Evolutionary conservation across 2,113 vertebrate species (phyloP).

Genomic region (Brachyhypopomus gauderio): DNA sequence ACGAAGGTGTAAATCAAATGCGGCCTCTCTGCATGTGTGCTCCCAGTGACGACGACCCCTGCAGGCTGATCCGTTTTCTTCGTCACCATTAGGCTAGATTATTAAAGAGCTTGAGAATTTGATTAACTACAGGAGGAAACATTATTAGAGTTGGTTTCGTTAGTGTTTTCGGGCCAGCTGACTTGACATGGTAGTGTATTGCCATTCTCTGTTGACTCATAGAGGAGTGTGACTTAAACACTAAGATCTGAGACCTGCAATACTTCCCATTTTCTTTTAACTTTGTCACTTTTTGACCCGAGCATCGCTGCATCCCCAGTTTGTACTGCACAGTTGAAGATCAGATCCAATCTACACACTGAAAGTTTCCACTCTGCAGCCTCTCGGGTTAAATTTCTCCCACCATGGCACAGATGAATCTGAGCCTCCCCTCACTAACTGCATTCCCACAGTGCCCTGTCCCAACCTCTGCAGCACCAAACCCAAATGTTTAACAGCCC

Average conservation of each 20-base stretch:
- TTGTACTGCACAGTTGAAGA: too few relatives aligned
- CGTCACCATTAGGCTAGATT: too few relatives aligned
- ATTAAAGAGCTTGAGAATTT: not conserved
- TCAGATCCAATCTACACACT: too few relatives aligned
- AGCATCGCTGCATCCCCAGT: too few relatives aligned
- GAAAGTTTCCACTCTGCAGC: not conserved
- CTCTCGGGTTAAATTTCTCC: not conserved
- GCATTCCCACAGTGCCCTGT: not conserved
- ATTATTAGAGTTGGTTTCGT: not conserved
- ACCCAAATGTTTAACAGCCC: constrained; percentile 7
- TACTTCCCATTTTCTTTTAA: not conserved
- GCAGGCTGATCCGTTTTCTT: not conserved
- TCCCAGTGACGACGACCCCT: too few relatives aligned
- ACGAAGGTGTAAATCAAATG: too few relatives aligned
- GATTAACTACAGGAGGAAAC: not conserved
- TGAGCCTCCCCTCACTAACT: not conserved
- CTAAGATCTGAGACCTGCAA: not conserved
- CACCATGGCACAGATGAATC: not conserved
- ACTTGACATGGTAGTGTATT: constrained; percentile 3
- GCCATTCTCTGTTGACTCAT: not conserved
- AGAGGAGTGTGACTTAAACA: not conserved
- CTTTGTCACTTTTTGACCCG: not conserved
- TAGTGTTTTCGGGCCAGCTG: not conserved
- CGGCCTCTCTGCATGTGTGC: too few relatives aligned
- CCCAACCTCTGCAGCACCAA: not conserved